Conservation (phyloP, 2,113 vertebrate species). For the Eclectus roratus region DNA sequence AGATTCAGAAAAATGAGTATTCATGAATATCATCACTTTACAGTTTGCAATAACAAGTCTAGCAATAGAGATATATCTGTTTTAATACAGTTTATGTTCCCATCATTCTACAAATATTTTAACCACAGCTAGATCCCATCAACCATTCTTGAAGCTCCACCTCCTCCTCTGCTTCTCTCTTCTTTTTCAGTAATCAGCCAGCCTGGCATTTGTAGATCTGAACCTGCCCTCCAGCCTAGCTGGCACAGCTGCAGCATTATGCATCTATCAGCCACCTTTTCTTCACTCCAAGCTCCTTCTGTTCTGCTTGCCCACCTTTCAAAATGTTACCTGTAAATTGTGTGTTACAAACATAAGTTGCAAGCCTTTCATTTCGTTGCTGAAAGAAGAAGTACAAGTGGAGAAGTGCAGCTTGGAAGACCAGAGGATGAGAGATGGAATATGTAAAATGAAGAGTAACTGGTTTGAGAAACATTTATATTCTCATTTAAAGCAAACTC, state of each 20-base stretch:
- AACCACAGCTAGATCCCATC: background rate
- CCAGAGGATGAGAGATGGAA: background rate
- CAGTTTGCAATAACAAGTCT: slow-evolving; percentile 25
- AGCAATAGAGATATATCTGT: slow-evolving; percentile 16
- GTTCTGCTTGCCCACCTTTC: background rate
- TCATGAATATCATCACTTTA: slow-evolving; percentile 33
- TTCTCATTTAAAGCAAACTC: background rate
- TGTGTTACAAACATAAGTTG: background rate
- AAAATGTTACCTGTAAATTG: background rate
- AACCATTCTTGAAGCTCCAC: background rate
- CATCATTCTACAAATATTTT: background rate
- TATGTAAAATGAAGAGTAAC: background rate
- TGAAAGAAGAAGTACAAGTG: background rate
- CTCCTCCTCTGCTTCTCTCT: background rate
- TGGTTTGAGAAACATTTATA: background rate
- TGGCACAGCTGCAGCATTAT: background rate
- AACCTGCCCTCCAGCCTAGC: background rate
- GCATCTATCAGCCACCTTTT: background rate
- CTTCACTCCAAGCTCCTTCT: background rate
- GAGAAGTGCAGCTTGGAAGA: background rate
- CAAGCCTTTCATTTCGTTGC: background rate
- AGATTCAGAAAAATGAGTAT: slow-evolving; percentile 44
- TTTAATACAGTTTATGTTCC: background rate
- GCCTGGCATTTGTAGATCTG: background rate
- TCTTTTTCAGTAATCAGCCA: background rate